Conservation (phyloP, 2,113 vertebrate genomes). For the Reinhardtius hippoglossoides region DNA sequence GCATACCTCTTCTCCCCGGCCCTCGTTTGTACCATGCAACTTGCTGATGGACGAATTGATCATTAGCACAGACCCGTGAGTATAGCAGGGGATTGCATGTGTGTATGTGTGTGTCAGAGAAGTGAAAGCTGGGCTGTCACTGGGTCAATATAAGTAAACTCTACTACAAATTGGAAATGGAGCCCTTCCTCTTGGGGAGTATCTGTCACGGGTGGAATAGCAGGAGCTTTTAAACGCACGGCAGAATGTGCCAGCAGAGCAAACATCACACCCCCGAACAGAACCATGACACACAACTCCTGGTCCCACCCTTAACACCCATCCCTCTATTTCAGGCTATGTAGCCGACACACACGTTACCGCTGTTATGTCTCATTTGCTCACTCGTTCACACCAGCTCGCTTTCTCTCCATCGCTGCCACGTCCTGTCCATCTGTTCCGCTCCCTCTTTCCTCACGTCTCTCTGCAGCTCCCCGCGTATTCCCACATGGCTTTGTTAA, state of each 20-base stretch:
- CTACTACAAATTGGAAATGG: slow-evolving; percentile 60
- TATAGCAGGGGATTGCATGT: slow-evolving; percentile 13
- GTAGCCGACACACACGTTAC: slow-evolving; percentile 6
- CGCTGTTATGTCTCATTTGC: slow-evolving; percentile 47
- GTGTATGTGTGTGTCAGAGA: slow-evolving; percentile 4
- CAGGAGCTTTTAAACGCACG: slow-evolving; percentile 42
- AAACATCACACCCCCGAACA: slow-evolving; percentile 66
- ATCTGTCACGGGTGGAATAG: slow-evolving; percentile 46
- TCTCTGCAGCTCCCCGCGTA: slow-evolving; percentile 53
- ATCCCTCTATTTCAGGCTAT: slow-evolving; percentile 56
- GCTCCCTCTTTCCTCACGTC: slow-evolving; percentile 64
- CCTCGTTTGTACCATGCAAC: slow-evolving; percentile 38
- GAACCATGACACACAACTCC: slow-evolving; percentile 34
- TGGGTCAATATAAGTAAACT: slow-evolving; percentile 69
- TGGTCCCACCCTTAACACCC: slow-evolving; percentile 40
- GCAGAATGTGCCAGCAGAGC: slow-evolving; percentile 68
- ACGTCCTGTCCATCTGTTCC: slow-evolving; percentile 75
- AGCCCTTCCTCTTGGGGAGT: slow-evolving; percentile 59
- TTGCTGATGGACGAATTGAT: slow-evolving; percentile 62
- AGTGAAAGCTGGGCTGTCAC: slow-evolving; percentile 33
- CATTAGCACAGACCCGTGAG: slow-evolving; percentile 40
- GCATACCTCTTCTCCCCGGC: slow-evolving; percentile 5
- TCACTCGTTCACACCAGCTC: slow-evolving; percentile 34
- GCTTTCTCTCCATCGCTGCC: slow-evolving; percentile 31
- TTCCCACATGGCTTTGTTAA: slow-evolving; percentile 77